phyloP scores from a whole-genome alignment of 2,888 invertebrate genomes.

The Drosophila fulvimacula region DNA sequence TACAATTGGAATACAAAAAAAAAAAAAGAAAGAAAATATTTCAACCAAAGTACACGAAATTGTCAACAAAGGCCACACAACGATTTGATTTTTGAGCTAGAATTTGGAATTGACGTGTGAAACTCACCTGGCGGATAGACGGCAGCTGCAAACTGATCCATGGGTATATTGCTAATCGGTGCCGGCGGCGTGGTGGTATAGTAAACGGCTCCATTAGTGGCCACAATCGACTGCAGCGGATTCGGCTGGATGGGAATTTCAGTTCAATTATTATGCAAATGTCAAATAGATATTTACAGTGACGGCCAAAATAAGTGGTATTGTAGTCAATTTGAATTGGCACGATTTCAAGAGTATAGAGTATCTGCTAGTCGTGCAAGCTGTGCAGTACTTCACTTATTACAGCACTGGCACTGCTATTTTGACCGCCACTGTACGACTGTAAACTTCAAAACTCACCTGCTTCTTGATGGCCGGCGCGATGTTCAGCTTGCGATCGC shows the following conservation, averaged over 20 bases:
- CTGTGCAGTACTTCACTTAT: no score
- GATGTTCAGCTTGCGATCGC: constrained; percentile 93
- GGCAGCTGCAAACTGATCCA: constrained; percentile 85
- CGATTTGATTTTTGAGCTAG: not conserved
- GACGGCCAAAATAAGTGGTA: constrained; percentile 1
- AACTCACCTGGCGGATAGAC: constrained; percentile 85
- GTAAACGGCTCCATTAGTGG: constrained; percentile 85
- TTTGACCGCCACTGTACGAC: not conserved
- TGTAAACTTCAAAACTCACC: constrained; percentile 83
- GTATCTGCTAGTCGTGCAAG: not conserved
- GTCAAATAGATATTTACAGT: not conserved
- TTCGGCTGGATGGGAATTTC: constrained; percentile 37
- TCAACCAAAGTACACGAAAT: constrained; percentile 30
- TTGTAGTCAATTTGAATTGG: not conserved
- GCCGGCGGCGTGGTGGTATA: constrained; percentile 85
- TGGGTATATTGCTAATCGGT: constrained; percentile 85
- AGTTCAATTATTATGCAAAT: not conserved
- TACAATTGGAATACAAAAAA: constrained; percentile 67
- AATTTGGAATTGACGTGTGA: not conserved
- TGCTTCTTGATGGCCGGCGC: constrained; percentile 95
- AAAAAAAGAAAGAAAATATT: constrained; percentile 48
- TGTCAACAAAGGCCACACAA: constrained; percentile 1
- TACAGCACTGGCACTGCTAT: constrained; percentile 4
- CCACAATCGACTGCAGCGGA: constrained; percentile 83
- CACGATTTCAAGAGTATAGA: no score